Percentiles rank a stretch among this genome's conserved stretches.
These are phyloP conservation scores for Puntigrus tetrazona DNA, from an alignment of 2,113 vertebrate genomes.

Conservation along the genomic window DNA sequence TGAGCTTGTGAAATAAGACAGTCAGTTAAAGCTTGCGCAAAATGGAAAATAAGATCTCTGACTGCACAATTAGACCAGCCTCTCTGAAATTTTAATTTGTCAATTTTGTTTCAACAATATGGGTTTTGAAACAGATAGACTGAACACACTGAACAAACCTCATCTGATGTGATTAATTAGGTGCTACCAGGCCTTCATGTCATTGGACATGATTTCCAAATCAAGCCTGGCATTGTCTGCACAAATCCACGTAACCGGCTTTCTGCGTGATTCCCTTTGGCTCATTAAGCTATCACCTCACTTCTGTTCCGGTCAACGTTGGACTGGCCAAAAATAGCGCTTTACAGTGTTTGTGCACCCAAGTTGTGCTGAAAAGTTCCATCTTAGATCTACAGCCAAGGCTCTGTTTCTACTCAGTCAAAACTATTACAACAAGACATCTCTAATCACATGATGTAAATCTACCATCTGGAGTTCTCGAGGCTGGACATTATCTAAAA, in stretches of 20 bases:
- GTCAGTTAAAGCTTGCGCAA: not conserved
- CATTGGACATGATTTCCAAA: not conserved
- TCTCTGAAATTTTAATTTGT: not conserved
- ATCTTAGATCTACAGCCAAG: constrained; percentile 18
- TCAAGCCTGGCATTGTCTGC: not conserved
- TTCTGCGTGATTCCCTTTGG: not conserved
- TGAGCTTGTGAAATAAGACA: not conserved
- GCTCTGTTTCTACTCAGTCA: constrained; percentile 50
- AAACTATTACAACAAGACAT: not conserved
- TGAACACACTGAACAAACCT: not conserved
- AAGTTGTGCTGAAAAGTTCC: not conserved
- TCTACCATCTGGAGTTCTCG: constrained; percentile 44
- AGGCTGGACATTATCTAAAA: constrained; percentile 42
- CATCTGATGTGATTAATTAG: not conserved
- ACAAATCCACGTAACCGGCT: not conserved
- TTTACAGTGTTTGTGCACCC: not conserved
- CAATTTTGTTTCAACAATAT: not conserved
- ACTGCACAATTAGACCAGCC: not conserved
- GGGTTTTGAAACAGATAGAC: not conserved
- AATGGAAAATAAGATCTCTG: not conserved
- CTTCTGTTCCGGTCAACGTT: not conserved
- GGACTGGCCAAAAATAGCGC: constrained; percentile 35
- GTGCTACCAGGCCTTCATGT: not conserved
- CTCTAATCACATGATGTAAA: constrained; percentile 37
- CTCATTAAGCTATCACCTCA: not conserved